phyloP scores from a whole-genome alignment of 2,113 vertebrate genomes.

The Pardalotus punctatus region DNA sequence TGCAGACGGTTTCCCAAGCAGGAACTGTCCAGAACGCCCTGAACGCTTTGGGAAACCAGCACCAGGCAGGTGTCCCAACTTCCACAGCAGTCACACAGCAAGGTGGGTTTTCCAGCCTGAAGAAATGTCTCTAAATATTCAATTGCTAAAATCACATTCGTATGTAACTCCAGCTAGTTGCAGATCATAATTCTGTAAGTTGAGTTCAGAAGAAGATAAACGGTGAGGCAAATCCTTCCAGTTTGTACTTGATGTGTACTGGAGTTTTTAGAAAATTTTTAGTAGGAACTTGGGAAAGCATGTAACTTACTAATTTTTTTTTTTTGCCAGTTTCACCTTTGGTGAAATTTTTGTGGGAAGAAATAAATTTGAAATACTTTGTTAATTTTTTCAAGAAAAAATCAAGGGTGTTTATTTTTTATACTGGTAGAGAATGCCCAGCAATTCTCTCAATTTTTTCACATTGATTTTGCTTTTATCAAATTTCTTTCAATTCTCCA shows the following conservation, averaged over 20 bases:
- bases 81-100: slow-evolving; percentile 71
- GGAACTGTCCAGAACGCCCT: slow-evolving; percentile 77
- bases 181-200: not conserved
- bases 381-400: not conserved
- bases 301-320: not conserved
- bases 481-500: not conserved
- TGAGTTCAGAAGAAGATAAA: not conserved
- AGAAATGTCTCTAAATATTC: not conserved
- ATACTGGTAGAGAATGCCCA: not conserved
- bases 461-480: not conserved
- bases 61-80: slow-evolving; percentile 61
- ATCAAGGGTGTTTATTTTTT: not conserved
- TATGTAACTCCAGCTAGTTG: not conserved
- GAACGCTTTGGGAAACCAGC: slow-evolving; percentile 72
- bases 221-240: not conserved
- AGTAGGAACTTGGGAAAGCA: not conserved
- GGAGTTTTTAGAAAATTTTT: not conserved
- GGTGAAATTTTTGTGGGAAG: not conserved
- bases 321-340: not conserved
- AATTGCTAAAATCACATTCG: rapidly evolving
- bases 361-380: not conserved
- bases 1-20: slow-evolving; percentile 80
- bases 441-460: not conserved
- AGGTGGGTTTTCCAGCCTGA: slow-evolving; percentile 63
- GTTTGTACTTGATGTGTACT: not conserved